Evolutionary conservation across 2,113 vertebrate species (phyloP).

Genomic region (Brienomyrus brachyistius): DNA sequence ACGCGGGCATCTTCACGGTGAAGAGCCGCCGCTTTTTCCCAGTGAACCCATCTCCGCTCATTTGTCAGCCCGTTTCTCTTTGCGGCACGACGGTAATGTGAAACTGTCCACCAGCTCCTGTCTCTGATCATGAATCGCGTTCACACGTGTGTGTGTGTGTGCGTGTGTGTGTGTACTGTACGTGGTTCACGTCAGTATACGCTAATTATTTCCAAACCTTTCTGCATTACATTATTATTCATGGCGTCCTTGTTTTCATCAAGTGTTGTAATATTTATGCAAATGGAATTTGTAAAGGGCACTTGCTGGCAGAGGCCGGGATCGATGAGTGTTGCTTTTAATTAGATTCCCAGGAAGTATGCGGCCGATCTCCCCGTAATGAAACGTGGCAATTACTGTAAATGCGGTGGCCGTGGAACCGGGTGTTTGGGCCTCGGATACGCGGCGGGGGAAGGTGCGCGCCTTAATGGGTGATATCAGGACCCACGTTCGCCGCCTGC

Average conservation of each 20-base stretch:
- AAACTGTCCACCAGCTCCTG: not conserved
- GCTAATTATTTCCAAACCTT: conserved; percentile 14
- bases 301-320: conserved; percentile 20
- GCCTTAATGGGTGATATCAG: not conserved
- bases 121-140: not conserved
- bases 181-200: not conserved
- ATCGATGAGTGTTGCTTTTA: conserved; percentile 33
- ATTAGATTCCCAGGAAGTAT: conserved; percentile 30
- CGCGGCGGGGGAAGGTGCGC: not conserved
- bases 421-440: not conserved
- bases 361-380: conserved; percentile 26
- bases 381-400: conserved; percentile 29
- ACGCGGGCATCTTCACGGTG: not conserved
- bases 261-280: conserved; percentile 30
- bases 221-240: conserved; percentile 4
- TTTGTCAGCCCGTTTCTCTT: not conserved
- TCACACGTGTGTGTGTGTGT: not conserved
- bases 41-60: not conserved
- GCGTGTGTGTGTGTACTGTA: not conserved
- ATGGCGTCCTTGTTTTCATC: conserved; percentile 12
- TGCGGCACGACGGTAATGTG: not conserved
- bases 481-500: not conserved
- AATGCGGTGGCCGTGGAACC: not conserved
- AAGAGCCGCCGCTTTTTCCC: not conserved
- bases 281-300: conserved; percentile 29